Base-by-base conservation (phyloP, 2,888 invertebrate species). In the Zele albiditarsus region DNA sequence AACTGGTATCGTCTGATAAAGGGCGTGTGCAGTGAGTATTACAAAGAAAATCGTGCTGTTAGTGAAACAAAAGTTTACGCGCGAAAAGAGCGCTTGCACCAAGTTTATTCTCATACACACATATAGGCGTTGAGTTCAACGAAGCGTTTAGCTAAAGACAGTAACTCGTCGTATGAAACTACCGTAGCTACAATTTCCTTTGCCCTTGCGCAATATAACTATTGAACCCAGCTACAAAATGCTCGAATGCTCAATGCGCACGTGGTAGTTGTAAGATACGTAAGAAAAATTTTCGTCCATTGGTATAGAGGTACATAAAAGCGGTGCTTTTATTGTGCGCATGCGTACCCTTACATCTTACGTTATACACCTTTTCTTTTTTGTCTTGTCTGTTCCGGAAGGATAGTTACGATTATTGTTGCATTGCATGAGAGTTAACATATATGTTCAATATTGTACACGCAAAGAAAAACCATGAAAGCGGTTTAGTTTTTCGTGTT, bases 61-160 rank as follows among this genome's bases (percentile, higher is more conserved):
- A 57, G 75, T 70, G 73, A 74, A 78, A 80, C 77, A 80, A 78
- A 78, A 80, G 74, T 80, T 79, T 78, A 77, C 78, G 66, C 76
- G 73, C 78, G 78, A 79, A 46, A 77, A 76, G 71, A 78, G 67
- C 25, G 42, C 27, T 70, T 33, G 25, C 73, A 62, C 63, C 73
- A 74, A 73, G 72, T 63, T 65, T 53, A 42, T 70, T 60, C n/a
- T 38, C 12, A 46, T 27, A 4, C 28, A 68, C 28, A 68, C 31
- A 58, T 66, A 46, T 14, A 42, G 16, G 3, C 53, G 49, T 77
- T 46, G 63, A 74, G 73, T 71, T 76, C 77, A 77, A 71, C 77
- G 77, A 78, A 80, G 76, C 79, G 77, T 72, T 76, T 76, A 80
- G 76, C 76, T 78, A 80, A 80, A 80, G 79, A 80, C 79, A 73